Conservation (phyloP, 2,113 vertebrate genomes). For the Elaphurus davidianus region DNA sequence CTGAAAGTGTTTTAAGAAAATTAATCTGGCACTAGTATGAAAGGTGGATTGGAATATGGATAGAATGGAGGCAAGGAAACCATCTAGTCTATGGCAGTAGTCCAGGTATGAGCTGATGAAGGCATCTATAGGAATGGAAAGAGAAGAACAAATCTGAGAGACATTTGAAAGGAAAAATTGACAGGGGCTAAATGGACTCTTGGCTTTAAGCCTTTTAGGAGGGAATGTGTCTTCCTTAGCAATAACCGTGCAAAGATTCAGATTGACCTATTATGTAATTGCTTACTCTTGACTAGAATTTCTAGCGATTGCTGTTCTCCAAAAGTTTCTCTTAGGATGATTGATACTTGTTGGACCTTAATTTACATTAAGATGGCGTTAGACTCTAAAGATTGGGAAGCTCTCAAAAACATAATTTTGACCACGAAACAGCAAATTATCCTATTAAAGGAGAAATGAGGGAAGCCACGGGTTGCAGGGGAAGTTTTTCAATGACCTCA, state of each 20-base stretch:
- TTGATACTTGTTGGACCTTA: constrained; percentile 57
- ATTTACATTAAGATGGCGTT: constrained; percentile 54
- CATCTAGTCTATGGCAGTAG: constrained; percentile 58
- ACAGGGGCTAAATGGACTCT: constrained; percentile 66
- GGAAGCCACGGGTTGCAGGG: neutral
- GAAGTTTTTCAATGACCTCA: constrained; percentile 44
- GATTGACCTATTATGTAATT: constrained; percentile 66
- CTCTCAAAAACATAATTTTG: constrained; percentile 59
- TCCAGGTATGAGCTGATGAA: constrained; percentile 70
- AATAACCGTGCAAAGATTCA: constrained; percentile 66
- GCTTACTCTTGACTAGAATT: constrained; percentile 62
- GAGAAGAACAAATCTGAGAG: constrained; percentile 68
- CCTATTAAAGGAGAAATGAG: constrained; percentile 29
- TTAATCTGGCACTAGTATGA: constrained; percentile 66
- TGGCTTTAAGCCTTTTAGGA: constrained; percentile 71
- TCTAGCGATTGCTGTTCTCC: constrained; percentile 56
- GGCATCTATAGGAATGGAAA: constrained; percentile 60
- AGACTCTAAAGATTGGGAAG: constrained; percentile 47
- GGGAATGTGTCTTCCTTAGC: constrained; percentile 66
- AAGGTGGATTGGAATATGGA: constrained; percentile 48
- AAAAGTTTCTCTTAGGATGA: constrained; percentile 60
- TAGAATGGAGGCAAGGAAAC: constrained; percentile 50
- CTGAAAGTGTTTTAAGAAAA: constrained; percentile 69
- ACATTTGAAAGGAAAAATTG: constrained; percentile 67
- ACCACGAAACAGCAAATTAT: constrained; percentile 55